Conservation (phyloP, 2,113 vertebrate species). For the Herpetotheres cachinnans region DNA sequence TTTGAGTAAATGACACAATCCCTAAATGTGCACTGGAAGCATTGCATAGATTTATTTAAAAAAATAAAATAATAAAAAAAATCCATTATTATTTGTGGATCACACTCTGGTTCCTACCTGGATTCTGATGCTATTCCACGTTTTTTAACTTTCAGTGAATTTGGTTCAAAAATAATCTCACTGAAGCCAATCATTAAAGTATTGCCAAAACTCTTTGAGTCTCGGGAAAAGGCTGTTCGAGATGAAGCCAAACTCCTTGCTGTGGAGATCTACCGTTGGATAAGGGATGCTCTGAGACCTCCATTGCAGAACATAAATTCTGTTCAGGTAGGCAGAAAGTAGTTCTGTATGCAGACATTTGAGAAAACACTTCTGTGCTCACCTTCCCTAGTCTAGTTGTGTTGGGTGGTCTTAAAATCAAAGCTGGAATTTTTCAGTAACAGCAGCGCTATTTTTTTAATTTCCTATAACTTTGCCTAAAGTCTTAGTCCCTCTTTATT, state of each 20-base stretch:
- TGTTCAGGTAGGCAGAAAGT: constrained; percentile 83
- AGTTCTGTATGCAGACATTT: not conserved
- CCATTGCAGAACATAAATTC: constrained; percentile 93
- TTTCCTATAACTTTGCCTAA: not conserved
- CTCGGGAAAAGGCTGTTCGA: constrained; percentile 95
- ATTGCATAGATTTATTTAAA: not conserved
- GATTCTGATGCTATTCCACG: not conserved
- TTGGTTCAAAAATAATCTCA: constrained; percentile 95
- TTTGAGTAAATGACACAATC: not conserved
- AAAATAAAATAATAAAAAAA: not conserved
- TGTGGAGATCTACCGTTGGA: constrained; percentile 95
- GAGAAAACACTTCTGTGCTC: not conserved
- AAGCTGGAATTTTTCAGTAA: not conserved
- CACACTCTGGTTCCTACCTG: not conserved
- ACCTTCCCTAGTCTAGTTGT: not conserved
- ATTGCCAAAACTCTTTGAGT: constrained; percentile 96
- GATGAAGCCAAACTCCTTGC: constrained; percentile 95
- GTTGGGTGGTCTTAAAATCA: not conserved
- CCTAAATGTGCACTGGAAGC: not conserved
- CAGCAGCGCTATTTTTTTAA: not conserved
- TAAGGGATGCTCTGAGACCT: constrained; percentile 90
- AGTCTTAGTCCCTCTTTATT: not conserved
- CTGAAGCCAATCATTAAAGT: constrained; percentile 97
- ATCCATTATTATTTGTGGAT: not conserved
- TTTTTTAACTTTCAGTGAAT: constrained; percentile 83